Evolutionary conservation across 2,113 vertebrate species (phyloP).

Genomic region (Phalacrocorax brasilianus): DNA sequence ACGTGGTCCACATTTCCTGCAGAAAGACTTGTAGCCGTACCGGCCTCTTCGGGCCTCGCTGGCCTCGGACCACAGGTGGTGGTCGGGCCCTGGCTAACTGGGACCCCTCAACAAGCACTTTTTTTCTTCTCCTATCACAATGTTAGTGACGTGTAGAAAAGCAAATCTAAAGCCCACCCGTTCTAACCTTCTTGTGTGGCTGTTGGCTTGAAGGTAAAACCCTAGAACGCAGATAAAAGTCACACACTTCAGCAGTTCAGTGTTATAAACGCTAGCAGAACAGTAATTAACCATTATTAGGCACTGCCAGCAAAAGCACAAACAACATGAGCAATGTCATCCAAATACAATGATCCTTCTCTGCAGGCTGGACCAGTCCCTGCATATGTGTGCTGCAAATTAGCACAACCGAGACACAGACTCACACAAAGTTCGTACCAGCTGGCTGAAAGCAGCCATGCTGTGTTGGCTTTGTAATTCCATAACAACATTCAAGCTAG

Average conservation of each 20-base stretch:
- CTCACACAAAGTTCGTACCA: neutral
- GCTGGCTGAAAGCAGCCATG: neutral
- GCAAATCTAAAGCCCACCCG: neutral
- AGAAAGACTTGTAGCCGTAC: accelerated
- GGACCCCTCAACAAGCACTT: neutral
- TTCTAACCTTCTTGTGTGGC: too few species aligned
- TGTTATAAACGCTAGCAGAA: neutral
- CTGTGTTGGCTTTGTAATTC: neutral
- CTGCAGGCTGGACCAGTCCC: neutral
- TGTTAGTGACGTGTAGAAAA: neutral
- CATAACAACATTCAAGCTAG: neutral
- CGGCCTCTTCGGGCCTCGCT: neutral
- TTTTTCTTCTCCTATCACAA: neutral
- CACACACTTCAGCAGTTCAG: neutral
- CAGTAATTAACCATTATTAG: neutral
- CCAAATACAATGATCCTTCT: neutral
- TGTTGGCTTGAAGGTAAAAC: neutral
- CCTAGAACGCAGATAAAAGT: neutral
- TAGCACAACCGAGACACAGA: neutral
- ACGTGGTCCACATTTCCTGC: accelerated
- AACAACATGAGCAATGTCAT: neutral
- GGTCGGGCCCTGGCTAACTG: accelerated
- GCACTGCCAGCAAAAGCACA: neutral
- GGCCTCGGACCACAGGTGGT: neutral
- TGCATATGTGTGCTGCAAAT: neutral